Evolutionary conservation across 2,888 invertebrate species (phyloP), one percentile per base, ranked within the genome.

Genomic region (Eupeodes luniger): DNA sequence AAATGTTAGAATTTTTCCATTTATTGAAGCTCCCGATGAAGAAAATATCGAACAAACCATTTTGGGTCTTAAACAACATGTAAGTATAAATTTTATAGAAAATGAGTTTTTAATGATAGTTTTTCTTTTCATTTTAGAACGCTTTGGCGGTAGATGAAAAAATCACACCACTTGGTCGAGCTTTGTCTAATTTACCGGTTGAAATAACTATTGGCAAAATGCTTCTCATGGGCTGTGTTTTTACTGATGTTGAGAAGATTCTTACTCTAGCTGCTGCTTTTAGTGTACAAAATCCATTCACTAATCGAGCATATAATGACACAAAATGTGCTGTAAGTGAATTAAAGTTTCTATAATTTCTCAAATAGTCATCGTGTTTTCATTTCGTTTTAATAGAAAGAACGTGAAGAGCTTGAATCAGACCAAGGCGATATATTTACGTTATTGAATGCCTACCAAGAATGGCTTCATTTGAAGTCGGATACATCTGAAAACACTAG

Each of bases 341-440:
- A 11, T 27, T 11, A 51, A 10, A 34, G 11, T 9, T 5, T 36
- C 5, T 72, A 16, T 72, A 0, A 6, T 62, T 36, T 27, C 11
- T 14, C 16, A 62, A 36, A 62, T 62, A 16, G n/a, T 40, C n/a
- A 51, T 19, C 16, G 16, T 47, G 16, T 49, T 79, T n/a, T 44
- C 11, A 10, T 81, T 14, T 53, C 9, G 4, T 57, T 12, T 76
- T 91, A 93, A 2, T 91, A 96, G 96, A 95, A 96, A 59, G 95
- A 96, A 0, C 94, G 98, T 57, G 96, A 96, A 93, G 95, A 96
- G 0, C 95, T 99, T 53, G 98, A 99, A 92, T 98, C 98, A 0
- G 97, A 98, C 92, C 98, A 99, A 92, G 99, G 99, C 0, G 99
- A 99, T 93, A 98, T 99, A 0, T 95, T 99, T 89, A 98, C 98